Evolutionary conservation across 1,140 invertebrate species (phyloP), one percentile per base, ranked within the genome.

Genomic region (Chrysopa pallens): DNA sequence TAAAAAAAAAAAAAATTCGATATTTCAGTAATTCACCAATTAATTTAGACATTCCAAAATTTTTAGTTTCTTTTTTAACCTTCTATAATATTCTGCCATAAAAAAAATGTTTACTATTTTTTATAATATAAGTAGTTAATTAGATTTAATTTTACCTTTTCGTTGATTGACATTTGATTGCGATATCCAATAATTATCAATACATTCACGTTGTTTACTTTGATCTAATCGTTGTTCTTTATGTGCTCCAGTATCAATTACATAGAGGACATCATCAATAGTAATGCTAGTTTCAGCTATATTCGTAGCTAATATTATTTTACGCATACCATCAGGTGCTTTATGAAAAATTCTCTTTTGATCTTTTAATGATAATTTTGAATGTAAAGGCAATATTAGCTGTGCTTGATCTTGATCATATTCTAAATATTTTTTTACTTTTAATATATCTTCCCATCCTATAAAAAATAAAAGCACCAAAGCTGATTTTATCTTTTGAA

Each of bases 251-350:
- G 74, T 76, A 59, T 94, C 87, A 46, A 93, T 76, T 0, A 93
- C 88, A 59, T 82, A 88, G 6, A 90, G 84, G 1, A 92, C 80
- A 59, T 94, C 88, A 46, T 91, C 82, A 51, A 96, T 92, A 7
- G 92, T 95, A 28, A 95, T 86, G 1, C 88, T 88, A 0, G 88
- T 89, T 61, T 93, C 88, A 0, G 88, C 86, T 46, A 93, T 87
- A 52, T 90, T 90, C 9, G 75, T 88, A 42, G 78, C 62, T 17
- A 84, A 53, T 54, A 91, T 85, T 45, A 84, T 67, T 60, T 85
- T 87, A 28, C 78, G 56, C 2, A 60, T 50, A 6, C 64, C 62
- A 23, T 23, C 17, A 4, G 63, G 58, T 3, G 63, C 45, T 27
- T 44, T 46, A 5, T 58, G 39, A 48, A 84, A 84, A 11, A 80